A percentile compares a stretch with the other conserved stretches of the same genome.
phyloP scores from a whole-genome alignment of 2,888 invertebrate species.

The Labia minor region DNA sequence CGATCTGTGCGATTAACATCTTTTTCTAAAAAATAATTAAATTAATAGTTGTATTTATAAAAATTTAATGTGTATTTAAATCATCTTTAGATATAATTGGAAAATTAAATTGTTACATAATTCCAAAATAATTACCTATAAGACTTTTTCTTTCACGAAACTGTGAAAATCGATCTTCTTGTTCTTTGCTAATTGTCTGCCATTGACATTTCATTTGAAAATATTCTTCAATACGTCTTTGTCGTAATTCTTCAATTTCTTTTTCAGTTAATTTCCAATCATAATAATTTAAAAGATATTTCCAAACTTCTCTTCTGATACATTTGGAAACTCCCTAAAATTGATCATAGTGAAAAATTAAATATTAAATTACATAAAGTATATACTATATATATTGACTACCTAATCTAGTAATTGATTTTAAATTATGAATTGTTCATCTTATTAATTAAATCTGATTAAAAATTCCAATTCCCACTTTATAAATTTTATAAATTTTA shows the following conservation, averaged over 20 bases:
- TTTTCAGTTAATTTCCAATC: slow-evolving; percentile 69
- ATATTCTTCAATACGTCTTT: slow-evolving; percentile 72
- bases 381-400: not conserved
- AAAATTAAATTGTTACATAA: too few species aligned
- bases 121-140: slow-evolving; percentile 45
- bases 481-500: too few species aligned
- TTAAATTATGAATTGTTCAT: not conserved
- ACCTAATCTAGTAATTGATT: not conserved
- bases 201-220: slow-evolving; percentile 94
- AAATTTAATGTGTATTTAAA: too few species aligned
- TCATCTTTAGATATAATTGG: too few species aligned
- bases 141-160: slow-evolving; percentile 84
- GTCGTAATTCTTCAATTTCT: slow-evolving; percentile 57
- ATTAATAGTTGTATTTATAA: slow-evolving; percentile 25
- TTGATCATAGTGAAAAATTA: slow-evolving; percentile 9
- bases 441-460: too few species aligned
- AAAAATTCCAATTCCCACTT: too few species aligned
- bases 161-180: slow-evolving; percentile 78
- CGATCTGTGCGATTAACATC: slow-evolving; percentile 95
- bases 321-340: slow-evolving; percentile 64
- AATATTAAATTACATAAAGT: slow-evolving; percentile 13
- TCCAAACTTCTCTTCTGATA: slow-evolving; percentile 81
- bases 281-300: slow-evolving; percentile 80
- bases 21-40: slow-evolving; percentile 69
- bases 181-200: slow-evolving; percentile 76